phyloP scores from a whole-genome alignment of 2,888 invertebrate species.

The Cryptus viduatorius region DNA sequence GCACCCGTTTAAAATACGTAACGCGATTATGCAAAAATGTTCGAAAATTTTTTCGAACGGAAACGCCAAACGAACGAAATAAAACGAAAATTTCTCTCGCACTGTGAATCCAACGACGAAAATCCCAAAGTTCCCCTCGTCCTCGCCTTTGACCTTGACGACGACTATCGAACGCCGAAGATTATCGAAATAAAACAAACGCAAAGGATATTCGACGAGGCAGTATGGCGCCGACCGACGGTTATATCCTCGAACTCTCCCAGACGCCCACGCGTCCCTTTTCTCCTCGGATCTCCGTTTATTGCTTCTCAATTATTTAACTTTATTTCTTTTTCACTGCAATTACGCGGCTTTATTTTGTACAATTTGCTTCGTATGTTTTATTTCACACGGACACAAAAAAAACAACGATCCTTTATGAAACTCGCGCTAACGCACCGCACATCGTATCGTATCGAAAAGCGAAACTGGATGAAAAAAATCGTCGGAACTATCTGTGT shows the following conservation, averaged over 20 bases:
- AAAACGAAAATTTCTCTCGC: not conserved
- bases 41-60: not conserved
- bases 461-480: not conserved
- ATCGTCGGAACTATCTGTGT: not conserved
- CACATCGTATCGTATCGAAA: not conserved
- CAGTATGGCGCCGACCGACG: conserved; percentile 56
- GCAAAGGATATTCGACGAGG: conserved; percentile 45
- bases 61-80: not conserved
- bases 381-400: conserved; percentile 23
- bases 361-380: not conserved
- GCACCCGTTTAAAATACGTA: not conserved
- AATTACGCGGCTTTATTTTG: not conserved
- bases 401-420: not conserved
- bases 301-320: conserved; percentile 17
- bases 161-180: not conserved
- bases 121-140: not conserved
- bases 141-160: not conserved
- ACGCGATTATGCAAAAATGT: not conserved
- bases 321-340: not conserved
- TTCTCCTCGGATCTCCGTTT: not conserved
- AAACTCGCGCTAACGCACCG: not conserved
- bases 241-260: conserved; percentile 24
- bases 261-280: conserved; percentile 47
- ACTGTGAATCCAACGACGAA: not conserved
- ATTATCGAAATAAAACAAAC: conserved; percentile 34